Evolutionary conservation across 2,113 vertebrate species (phyloP).

Genomic region (Phycodurus eques): DNA sequence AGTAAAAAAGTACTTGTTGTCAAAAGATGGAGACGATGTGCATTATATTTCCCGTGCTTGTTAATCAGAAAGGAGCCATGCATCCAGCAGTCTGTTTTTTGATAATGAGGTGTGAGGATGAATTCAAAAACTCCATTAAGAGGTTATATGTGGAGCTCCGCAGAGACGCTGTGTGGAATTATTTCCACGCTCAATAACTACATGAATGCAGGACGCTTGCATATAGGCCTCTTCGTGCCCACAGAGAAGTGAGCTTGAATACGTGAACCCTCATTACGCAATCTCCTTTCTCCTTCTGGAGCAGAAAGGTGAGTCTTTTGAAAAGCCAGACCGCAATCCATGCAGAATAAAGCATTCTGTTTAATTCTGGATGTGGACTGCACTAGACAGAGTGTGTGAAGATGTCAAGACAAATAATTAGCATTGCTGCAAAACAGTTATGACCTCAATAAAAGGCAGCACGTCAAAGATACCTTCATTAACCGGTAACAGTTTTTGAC

Average conservation of each 20-base stretch:
- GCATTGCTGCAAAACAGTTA: conserved; percentile 32
- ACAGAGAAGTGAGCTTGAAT: conserved; percentile 60
- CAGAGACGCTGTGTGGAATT: conserved; percentile 44
- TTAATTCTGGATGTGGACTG: conserved; percentile 57
- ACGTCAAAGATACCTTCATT: conserved; percentile 22
- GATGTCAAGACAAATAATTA: conserved; percentile 54
- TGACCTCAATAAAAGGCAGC: conserved; percentile 29
- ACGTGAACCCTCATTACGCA: conserved; percentile 49
- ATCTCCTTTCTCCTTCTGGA: conserved; percentile 40
- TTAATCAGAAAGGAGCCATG: conserved; percentile 26
- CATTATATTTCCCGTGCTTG: conserved; percentile 17
- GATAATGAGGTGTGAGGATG: conserved; percentile 49
- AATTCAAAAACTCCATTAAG: conserved; percentile 56
- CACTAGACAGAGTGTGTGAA: conserved; percentile 45
- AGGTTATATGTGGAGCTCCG: conserved; percentile 39
- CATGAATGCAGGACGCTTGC: conserved; percentile 36
- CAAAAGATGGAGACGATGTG: background rate
- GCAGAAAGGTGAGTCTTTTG: conserved; percentile 27
- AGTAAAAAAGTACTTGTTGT: background rate
- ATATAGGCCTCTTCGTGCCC: conserved; percentile 46
- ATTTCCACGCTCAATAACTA: conserved; percentile 41
- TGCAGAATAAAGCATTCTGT: conserved; percentile 48
- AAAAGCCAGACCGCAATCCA: conserved; percentile 36
- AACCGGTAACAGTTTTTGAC: conserved; percentile 37
- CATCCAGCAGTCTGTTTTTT: conserved; percentile 22